Conservation (phyloP, 2,797 vertebrate genomes). For the Semaprochilodus insignis region DNA sequence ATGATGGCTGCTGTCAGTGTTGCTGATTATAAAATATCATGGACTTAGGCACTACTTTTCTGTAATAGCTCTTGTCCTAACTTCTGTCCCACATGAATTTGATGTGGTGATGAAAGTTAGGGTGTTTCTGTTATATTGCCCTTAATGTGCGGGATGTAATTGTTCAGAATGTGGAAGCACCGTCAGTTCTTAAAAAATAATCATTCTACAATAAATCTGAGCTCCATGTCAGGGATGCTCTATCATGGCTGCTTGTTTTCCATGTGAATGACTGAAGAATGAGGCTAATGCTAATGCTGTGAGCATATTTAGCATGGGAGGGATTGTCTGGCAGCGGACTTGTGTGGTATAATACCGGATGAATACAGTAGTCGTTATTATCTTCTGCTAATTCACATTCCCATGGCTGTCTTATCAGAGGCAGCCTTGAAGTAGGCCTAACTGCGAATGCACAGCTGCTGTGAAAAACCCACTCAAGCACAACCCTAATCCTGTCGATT, state of each 20-base stretch:
- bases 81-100: no score
- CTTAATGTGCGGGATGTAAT: neutral
- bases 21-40: no score
- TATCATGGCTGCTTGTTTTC: neutral
- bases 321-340: neutral
- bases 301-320: neutral
- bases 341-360: neutral
- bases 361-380: neutral
- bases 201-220: neutral
- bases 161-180: neutral
- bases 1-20: neutral
- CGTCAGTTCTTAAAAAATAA: neutral
- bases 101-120: no score
- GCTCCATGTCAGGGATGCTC: neutral
- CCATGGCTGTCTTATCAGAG: neutral
- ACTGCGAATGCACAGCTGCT: neutral
- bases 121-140: no score
- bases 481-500: conserved; percentile 10
- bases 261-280: neutral
- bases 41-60: no score
- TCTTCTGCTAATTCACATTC: neutral
- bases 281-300: neutral
- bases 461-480: conserved; percentile 4
- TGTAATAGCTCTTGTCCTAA: neutral
- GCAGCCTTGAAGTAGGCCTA: conserved; percentile 1